Evolutionary conservation across 2,797 vertebrate genomes (phyloP).

Genomic region (Tachyglossus aculeatus): DNA sequence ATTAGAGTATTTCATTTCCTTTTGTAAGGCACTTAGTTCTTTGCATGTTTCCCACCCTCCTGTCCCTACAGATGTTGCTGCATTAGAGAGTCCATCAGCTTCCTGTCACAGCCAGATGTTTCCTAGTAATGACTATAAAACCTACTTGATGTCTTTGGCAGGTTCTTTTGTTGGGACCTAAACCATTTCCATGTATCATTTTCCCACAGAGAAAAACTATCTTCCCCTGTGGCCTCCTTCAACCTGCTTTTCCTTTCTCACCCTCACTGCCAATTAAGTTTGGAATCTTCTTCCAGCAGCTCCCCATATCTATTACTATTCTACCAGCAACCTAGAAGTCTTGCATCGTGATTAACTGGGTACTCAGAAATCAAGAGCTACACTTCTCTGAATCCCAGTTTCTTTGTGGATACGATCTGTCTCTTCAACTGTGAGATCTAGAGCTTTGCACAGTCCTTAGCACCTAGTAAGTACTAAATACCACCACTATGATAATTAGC

Average conservation of each 20-base stretch:
- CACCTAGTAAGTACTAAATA: no score
- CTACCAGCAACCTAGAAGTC: conserved; percentile 29
- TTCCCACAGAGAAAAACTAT: conserved; percentile 71
- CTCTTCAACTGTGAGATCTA: no score
- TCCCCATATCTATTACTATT: conserved; percentile 37
- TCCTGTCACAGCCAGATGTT: conserved; percentile 77
- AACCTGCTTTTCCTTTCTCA: conserved; percentile 83
- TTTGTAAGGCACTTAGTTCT: no score
- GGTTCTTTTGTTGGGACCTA: conserved; percentile 66
- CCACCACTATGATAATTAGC: no score
- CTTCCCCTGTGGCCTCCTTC: conserved; percentile 74
- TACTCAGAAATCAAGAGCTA: conserved; percentile 60
- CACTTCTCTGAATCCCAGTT: conserved; percentile 58
- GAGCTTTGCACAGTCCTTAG: no score
- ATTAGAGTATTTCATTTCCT: conserved; percentile 28
- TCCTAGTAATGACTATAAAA: conserved; percentile 71
- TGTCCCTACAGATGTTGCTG: conserved; percentile 37
- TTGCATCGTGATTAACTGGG: conserved; percentile 53
- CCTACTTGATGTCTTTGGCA: conserved; percentile 45
- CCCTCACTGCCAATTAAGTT: conserved; percentile 73
- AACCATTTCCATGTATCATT: conserved; percentile 70
- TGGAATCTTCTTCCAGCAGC: conserved; percentile 62
- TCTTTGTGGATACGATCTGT: no score
- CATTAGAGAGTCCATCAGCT: conserved; percentile 50
- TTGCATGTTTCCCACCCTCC: conserved; percentile 34